phyloP scores from a whole-genome alignment of 2,113 vertebrate genomes.

The Electrona antarctica region DNA sequence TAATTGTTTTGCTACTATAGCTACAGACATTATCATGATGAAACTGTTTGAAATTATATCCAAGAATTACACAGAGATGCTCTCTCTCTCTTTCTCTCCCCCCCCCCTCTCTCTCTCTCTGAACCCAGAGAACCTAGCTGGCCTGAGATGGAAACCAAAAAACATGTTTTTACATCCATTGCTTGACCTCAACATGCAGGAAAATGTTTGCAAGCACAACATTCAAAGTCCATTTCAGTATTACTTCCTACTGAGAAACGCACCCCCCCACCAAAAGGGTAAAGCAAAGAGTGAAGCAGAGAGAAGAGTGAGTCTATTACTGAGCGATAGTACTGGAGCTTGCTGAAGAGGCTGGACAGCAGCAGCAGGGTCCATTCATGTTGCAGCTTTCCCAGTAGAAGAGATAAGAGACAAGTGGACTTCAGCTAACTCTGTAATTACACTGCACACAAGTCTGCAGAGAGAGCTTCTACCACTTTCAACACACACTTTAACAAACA shows the following conservation, averaged over 20 bases:
- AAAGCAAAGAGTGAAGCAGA: no score
- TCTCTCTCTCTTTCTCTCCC: constrained; percentile 30
- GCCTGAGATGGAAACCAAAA: constrained; percentile 62
- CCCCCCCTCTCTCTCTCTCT: constrained; percentile 37
- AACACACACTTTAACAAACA: constrained; percentile 17
- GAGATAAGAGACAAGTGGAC: constrained; percentile 63
- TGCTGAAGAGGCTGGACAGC: constrained; percentile 43
- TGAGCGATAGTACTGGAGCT: constrained; percentile 52
- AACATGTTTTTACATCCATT: constrained; percentile 11
- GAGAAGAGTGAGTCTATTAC: constrained; percentile 57
- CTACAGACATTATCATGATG: no score
- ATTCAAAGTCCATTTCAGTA: constrained; percentile 63
- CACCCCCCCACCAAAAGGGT: background rate
- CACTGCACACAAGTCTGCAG: constrained; percentile 43
- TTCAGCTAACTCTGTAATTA: constrained; percentile 70
- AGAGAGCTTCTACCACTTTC: background rate
- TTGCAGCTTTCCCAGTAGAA: constrained; percentile 63
- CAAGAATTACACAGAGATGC: constrained; percentile 43
- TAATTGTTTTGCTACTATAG: no score
- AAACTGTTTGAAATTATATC: no score
- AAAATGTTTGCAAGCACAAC: constrained; percentile 54
- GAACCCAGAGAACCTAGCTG: constrained; percentile 66
- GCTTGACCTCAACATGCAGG: background rate
- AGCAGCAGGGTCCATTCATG: constrained; percentile 66
- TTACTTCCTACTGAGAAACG: constrained; percentile 46